phyloP scores from a whole-genome alignment of 2,797 vertebrate species.

The Leucoraja ocellata region DNA sequence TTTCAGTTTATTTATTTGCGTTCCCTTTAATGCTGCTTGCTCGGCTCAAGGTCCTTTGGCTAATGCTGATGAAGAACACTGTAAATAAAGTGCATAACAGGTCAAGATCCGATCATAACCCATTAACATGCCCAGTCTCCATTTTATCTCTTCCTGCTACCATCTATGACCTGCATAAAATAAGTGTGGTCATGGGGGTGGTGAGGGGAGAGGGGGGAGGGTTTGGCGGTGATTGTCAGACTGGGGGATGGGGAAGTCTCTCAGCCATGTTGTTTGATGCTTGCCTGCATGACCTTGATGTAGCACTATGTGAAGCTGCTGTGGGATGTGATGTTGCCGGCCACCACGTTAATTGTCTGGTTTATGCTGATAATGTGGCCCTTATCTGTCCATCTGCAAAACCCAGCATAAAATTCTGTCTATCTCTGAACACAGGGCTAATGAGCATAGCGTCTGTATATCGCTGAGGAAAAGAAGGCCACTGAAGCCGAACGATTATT shows the following conservation, averaged over 20 bases:
- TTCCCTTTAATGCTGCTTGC: neutral
- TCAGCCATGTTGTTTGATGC: constrained; percentile 36
- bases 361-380: constrained; percentile 28
- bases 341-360: constrained; percentile 32
- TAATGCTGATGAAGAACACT: neutral
- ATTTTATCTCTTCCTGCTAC: constrained; percentile 27
- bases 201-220: no score
- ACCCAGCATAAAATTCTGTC: constrained; percentile 33
- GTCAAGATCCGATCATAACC: neutral
- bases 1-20: neutral
- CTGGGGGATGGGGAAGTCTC: neutral
- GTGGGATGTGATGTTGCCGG: neutral
- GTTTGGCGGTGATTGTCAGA: neutral
- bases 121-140: constrained; percentile 22
- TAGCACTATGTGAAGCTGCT: constrained; percentile 29
- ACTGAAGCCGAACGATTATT: constrained; percentile 23
- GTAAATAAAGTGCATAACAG: neutral
- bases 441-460: constrained; percentile 27
- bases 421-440: constrained; percentile 34
- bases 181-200: neutral
- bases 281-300: constrained; percentile 31
- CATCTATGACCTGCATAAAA: constrained; percentile 1
- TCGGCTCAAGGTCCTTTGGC: neutral
- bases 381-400: constrained; percentile 37
- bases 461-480: constrained; percentile 9